Percentiles rank a stretch among this genome's conserved stretches.
phyloP scores from a whole-genome alignment of 2,888 invertebrate genomes.

The Sepioteuthis lessoniana region DNA sequence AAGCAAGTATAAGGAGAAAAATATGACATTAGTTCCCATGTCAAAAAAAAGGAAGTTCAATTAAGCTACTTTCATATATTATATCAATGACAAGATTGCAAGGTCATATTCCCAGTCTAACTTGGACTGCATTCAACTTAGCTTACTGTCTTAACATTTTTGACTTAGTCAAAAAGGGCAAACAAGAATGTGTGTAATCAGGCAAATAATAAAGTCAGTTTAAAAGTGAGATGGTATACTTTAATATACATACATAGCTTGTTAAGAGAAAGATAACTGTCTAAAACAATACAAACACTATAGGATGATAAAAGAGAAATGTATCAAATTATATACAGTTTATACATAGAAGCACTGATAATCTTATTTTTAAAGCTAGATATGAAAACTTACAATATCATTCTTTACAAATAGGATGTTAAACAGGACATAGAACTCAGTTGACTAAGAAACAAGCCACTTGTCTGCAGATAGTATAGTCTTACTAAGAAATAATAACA shows the following conservation, averaged over 20 bases:
- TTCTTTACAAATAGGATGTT: not conserved
- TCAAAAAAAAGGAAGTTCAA: not conserved
- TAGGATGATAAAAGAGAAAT: not conserved
- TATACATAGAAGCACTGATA: not conserved
- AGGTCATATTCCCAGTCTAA: not conserved
- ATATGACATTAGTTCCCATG: not conserved
- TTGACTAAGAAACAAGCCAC: not conserved
- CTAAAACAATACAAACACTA: not conserved
- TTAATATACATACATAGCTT: not conserved
- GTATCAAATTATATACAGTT: not conserved
- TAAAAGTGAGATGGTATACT: not conserved
- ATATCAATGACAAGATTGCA: conserved; percentile 2
- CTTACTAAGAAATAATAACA: not conserved
- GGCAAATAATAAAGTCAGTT: not conserved
- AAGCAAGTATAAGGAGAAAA: not conserved
- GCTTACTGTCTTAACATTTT: not conserved
- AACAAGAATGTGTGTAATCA: not conserved
- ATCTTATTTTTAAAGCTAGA: not conserved
- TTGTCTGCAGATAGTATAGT: not conserved
- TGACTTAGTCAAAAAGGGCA: not conserved
- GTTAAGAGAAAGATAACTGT: not conserved
- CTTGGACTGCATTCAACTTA: conserved; percentile 1
- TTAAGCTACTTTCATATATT: not conserved
- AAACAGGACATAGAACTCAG: not conserved
- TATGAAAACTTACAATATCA: not conserved